Conservation (phyloP, 2,797 vertebrate genomes). For the Typhlichthys subterraneus region DNA sequence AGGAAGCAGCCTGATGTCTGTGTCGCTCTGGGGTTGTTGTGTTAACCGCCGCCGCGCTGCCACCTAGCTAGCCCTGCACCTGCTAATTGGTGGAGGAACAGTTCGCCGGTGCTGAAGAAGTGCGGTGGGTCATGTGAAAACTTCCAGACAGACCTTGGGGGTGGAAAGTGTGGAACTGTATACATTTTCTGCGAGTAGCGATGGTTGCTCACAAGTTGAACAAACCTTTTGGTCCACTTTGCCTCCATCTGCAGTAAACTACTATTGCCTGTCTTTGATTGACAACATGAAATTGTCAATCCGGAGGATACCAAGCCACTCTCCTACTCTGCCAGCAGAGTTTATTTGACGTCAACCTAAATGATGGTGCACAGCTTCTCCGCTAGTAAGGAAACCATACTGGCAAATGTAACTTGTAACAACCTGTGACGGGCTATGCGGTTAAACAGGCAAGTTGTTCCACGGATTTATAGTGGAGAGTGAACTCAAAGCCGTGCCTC, state of each 20-base stretch:
- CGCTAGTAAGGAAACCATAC: slow-evolving; percentile 39
- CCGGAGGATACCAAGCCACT: slow-evolving; percentile 1
- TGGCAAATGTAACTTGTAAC: background rate
- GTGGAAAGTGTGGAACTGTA: slow-evolving; percentile 3
- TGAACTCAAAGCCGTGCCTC: too few relatives aligned
- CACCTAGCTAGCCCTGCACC: too few relatives aligned
- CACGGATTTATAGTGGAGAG: too few relatives aligned
- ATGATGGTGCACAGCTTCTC: slow-evolving; percentile 35
- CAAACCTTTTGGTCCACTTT: slow-evolving; percentile 38
- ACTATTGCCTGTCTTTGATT: slow-evolving; percentile 30
- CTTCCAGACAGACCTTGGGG: too few relatives aligned
- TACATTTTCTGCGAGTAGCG: background rate
- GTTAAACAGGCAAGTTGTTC: too few relatives aligned
- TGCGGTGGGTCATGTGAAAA: too few relatives aligned
- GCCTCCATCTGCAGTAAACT: slow-evolving; percentile 20
- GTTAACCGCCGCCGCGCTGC: too few relatives aligned
- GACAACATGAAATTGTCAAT: background rate
- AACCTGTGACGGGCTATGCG: background rate
- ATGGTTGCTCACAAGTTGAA: slow-evolving; percentile 22
- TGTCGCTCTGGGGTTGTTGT: too few relatives aligned
- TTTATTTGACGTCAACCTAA: slow-evolving; percentile 40
- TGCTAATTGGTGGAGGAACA: too few relatives aligned
- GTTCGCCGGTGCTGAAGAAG: too few relatives aligned
- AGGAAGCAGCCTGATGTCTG: too few relatives aligned
- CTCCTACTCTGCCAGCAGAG: slow-evolving; percentile 24